Evolutionary conservation across 2,797 vertebrate species (phyloP), one percentile per base, ranked within the genome.

Genomic region (Varecia variegata): DNA sequence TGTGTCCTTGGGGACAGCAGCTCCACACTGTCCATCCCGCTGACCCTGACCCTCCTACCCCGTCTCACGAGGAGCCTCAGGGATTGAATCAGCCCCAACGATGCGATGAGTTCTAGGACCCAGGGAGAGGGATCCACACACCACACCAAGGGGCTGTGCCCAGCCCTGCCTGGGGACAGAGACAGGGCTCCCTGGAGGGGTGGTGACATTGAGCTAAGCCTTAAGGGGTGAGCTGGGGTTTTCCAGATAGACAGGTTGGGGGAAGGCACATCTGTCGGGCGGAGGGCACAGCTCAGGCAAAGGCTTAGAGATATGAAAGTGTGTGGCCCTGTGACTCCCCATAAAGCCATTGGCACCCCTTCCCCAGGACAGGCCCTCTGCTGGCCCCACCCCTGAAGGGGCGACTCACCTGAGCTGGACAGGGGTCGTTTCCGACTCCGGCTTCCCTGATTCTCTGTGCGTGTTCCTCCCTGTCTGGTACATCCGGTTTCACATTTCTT

Each of bases 1-100:
- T 0, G 15, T 35, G 13, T 0, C 52, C 45, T 65, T 18, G 15
- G 38, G 32, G 35, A 47, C 3, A 4, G 73, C 71, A 3, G 0
- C 11, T 3, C 17, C 21, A 30, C 50, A n/a, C 30, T 32, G 23
- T 13, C 82, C 38, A 15, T 25, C 13, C 32, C 43, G 14, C 13
- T 2, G 14, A 32, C 74, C 50, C 83, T 58, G 47, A 21, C 83
- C 25, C 6, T 27, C 35, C 74, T 62, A 20, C 30, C 27, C 5
- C 43, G n/a, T 71, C 54, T 32, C 18, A 32, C 15, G 25, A 52
- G 20, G n/a, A 80, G 52, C 21, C 40, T 27, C 52, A 1, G 21
- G 40, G 62, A 25, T 35, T 7, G 30, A 54, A 13, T 40, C 20
- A 43, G 13, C 40, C 45, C 18, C 3, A 11, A 11, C 1, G 11